These are phyloP conservation scores for Cephalopterus ornatus DNA, from an alignment of 2,113 vertebrate species.

Conservation along the genomic window DNA sequence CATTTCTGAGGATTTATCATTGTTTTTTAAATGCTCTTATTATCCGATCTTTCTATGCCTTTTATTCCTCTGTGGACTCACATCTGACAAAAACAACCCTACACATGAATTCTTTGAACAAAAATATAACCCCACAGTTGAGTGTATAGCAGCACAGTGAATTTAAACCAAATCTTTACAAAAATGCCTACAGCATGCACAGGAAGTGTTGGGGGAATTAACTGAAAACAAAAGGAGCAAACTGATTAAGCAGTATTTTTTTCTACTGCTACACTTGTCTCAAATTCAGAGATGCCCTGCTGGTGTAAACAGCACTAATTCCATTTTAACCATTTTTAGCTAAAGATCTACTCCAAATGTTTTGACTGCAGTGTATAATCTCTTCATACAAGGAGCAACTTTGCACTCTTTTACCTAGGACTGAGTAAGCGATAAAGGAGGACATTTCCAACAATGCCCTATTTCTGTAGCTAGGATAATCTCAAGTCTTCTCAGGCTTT, in stretches of 20 bases:
- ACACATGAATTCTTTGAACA: not conserved
- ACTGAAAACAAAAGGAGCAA: constrained; percentile 18
- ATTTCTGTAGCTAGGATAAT: not conserved
- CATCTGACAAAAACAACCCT: not conserved
- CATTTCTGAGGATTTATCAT: not conserved
- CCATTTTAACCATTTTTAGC: not conserved
- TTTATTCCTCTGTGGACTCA: not conserved
- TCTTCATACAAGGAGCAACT: not conserved
- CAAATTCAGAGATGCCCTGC: not conserved
- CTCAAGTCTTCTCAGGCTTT: not conserved
- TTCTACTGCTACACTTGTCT: not conserved
- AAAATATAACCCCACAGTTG: constrained; percentile 11
- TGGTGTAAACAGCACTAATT: not conserved
- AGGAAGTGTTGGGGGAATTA: not conserved
- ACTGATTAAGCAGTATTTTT: not conserved
- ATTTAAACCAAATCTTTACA: constrained; percentile 3
- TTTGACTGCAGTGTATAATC: not conserved
- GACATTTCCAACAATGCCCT: not conserved
- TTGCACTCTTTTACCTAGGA: not conserved
- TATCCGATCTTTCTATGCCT: not conserved
- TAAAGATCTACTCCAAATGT: not conserved
- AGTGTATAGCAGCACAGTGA: not conserved
- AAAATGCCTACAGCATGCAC: constrained; percentile 5
- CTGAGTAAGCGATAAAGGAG: not conserved
- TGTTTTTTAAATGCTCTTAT: constrained; percentile 26